These are phyloP conservation scores for Pandemis heparana DNA, from an alignment of 2,888 invertebrate species.

Conservation along the genomic window DNA sequence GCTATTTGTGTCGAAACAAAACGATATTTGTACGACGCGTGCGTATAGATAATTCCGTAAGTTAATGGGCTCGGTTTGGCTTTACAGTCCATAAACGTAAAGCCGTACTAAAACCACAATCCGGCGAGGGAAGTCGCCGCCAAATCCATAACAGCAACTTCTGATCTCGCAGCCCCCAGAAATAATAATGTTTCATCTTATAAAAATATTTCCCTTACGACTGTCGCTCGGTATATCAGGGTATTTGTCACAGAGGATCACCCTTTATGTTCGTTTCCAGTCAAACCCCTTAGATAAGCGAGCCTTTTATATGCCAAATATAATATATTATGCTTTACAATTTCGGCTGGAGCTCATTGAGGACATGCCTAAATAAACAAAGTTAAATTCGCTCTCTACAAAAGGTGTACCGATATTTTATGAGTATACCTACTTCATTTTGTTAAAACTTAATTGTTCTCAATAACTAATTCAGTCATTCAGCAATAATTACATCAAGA, in stretches of 20 bases:
- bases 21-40: constrained; percentile 46
- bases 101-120: constrained; percentile 48
- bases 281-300: constrained; percentile 86
- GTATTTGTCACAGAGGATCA: constrained; percentile 86
- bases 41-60: constrained; percentile 41
- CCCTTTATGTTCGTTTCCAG: constrained; percentile 86
- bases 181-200: constrained; percentile 86
- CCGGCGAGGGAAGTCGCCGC: constrained; percentile 59
- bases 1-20: constrained; percentile 54
- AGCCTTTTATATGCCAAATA: constrained; percentile 86
- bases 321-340: constrained; percentile 86
- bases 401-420: not conserved
- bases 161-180: constrained; percentile 82
- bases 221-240: constrained; percentile 85
- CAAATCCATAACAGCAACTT: constrained; percentile 78
- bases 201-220: constrained; percentile 85
- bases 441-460: no score
- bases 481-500: no score
- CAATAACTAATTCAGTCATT: no score
- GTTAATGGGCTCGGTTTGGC: constrained; percentile 44
- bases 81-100: constrained; percentile 45
- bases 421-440: no score
- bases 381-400: not conserved
- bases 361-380: constrained; percentile 55
- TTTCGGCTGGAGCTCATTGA: constrained; percentile 66